Evolutionary conservation across 23 tunicate genomes (phyloP), one percentile per base, ranked within the genome.

Genomic region (Clavelina lepadiformis): DNA sequence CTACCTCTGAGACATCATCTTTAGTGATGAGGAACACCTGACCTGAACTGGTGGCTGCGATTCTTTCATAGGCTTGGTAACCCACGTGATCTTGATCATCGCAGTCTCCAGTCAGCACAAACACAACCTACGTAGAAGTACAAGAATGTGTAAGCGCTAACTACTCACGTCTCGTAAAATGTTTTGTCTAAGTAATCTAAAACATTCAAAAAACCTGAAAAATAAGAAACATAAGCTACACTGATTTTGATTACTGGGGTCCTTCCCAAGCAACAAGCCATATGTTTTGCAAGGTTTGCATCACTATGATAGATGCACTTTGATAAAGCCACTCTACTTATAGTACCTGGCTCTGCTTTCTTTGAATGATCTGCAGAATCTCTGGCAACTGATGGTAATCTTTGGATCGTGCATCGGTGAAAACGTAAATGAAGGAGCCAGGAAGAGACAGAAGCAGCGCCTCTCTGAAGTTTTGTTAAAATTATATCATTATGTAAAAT

Each of bases 91-190:
- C 58, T 23, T 84, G 91, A 44, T 94, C 79, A 5, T 89, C 85
- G 53, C 99, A 94, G 58, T 94, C 95, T n/a, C 99, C 99, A 57
- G 99, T 94, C 24, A 94, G 69, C 19, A 94, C 99, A 59, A 94
- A 94, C 1, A 94, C 83, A 13, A 89, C 97, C 97, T 89, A 35
- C 22, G 31, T 11, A 5, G n/a, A 11, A 41, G 13, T 41, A 11
- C 11, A 41, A 11, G 13, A 41, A 41, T 41, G 15, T 41, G 49
- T 15, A 41, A 41, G 49, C 11, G 11, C n/a, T n/a, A n/a, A n/a
- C n/a, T n/a, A n/a, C n/a, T n/a, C n/a, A n/a, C n/a, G n/a, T n/a
- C n/a, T n/a, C n/a, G n/a, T n/a, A n/a, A n/a, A n/a, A n/a, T n/a
- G n/a, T n/a, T n/a, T n/a, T n/a, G n/a, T 13, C 18, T 44, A 44